Base-by-base conservation (phyloP, 2,888 invertebrate species). In the Euproctis similis region DNA sequence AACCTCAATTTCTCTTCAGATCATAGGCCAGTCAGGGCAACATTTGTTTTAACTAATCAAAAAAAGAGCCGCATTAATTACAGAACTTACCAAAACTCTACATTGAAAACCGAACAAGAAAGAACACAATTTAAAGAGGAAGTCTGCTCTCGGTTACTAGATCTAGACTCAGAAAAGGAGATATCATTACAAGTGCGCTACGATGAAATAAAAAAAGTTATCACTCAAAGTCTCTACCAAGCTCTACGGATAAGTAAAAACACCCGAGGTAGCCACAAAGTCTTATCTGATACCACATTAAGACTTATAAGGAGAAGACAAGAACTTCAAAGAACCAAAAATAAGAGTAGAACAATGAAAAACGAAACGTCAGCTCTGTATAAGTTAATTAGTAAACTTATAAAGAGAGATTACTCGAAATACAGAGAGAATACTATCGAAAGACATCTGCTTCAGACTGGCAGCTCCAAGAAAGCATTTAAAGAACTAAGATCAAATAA, bases 21-120 rank as follows among this genome's bases (percentile, higher is more conserved):
- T 13, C 44, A 46, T n/a, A 38, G 47, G 14, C 34, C 36, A 21
- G 27, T 40, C 2, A 40, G 47, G 26, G 42, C 42, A 8, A 39
- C 39, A 23, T 24, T 46, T 12, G 17, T 16, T 23, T n/a, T 26
- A 4, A 12, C 28, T 14, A 23, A 34, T 27, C 8, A 16, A n/a
- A 38, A 34, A 24, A 42, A 27, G 28, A 41, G 28, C 12, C 28
- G 42, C 34, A 21, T 20, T 8, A 35, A 25, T 3, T 41, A 10
- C 8, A 33, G 8, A 12, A 30, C 28, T 19, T 17, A 20, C 6
- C 22, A 33, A 30, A 18, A n/a, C 8, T 25, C 1, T 8, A 24
- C n/a, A 24, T 10, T 27, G 23, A 38, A 12, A 16, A 31, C 17
- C 12, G 31, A 42, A 21, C 26, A 36, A 13, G 31, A 37, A 31